Evolutionary conservation across 37 sponge, comb jelly and placozoan species (phyloP), one percentile per base, ranked within the genome.

Genomic region (Ianthella basta): DNA sequence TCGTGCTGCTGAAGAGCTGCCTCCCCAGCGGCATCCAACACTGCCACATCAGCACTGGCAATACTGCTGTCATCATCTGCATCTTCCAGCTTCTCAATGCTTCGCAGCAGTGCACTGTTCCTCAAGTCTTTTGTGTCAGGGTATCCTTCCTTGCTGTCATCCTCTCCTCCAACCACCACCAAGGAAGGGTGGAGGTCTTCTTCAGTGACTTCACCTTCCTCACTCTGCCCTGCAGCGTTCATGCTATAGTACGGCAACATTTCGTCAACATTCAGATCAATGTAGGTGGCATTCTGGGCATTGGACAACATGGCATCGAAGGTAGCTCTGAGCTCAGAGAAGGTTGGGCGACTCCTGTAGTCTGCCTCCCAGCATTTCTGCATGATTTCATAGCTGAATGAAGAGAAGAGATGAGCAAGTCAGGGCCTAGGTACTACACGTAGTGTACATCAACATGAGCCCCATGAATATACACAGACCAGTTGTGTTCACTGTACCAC

Each of bases 181-280:
- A 44, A 44, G 50, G 50, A 10, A 1, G 78, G 78, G 25, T 75
- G 32, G 16, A 75, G 25, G 37, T 75, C 78, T 41, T 75, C 78
- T 24, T 50, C 53, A 36, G 78, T 53, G 54, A 40, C 38, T 41
- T 75, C 78, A 13, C 37, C 25, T 24, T 75, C 78, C 16, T 41
- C 53, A 12, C 24, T 15, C 24, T 40, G 50, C 40, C 55, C 78
- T 21, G 39, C 78, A 21, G 78, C 44, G 0, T 41, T 75, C 78
- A 75, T 75, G 53, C 25, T 18, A 10, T 75, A 75, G 78, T 75
- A 75, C 24, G 78, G 78, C 14, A 75, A 50, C 78, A 75, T 75
- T 24, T 75, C 78, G 63, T 89, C 78, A 29, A 89, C 79, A 23
- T 83, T n/a, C 37, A 89, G 59, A 59, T 66, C 85, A n/a, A 89